These are phyloP conservation scores for Pygoscelis adeliae DNA, from an alignment of 2,113 vertebrate species.

Conservation along the genomic window DNA sequence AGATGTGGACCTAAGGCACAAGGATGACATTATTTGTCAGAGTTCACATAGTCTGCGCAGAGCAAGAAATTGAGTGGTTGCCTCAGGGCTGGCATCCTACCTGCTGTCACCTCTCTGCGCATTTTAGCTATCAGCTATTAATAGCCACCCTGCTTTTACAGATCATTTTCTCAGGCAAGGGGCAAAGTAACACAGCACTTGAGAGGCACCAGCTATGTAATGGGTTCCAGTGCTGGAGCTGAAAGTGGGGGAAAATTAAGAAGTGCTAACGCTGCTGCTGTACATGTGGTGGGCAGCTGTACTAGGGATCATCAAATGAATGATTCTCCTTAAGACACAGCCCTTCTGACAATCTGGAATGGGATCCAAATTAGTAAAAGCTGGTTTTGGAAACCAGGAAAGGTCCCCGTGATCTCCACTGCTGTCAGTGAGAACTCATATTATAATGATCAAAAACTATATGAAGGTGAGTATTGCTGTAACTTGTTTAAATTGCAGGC, in stretches of 20 bases:
- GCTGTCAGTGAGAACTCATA: conserved; percentile 12
- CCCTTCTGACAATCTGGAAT: neutral
- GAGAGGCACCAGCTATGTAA: neutral
- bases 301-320: neutral
- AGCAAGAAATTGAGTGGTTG: neutral
- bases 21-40: neutral
- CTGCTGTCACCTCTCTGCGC: neutral
- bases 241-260: neutral
- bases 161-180: neutral
- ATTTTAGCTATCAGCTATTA: neutral
- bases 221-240: neutral
- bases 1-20: neutral
- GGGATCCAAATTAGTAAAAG: conserved; percentile 16
- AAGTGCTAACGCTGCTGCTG: neutral
- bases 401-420: neutral
- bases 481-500: conserved; percentile 25
- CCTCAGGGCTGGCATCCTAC: neutral
- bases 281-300: conserved; percentile 53
- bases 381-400: neutral
- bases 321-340: neutral
- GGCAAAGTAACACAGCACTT: neutral
- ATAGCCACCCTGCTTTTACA: neutral
- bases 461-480: conserved; percentile 14
- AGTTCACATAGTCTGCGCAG: neutral
- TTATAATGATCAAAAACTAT: conserved; percentile 22